phyloP scores from a whole-genome alignment of 2,797 vertebrate genomes.

The Columba guinea region DNA sequence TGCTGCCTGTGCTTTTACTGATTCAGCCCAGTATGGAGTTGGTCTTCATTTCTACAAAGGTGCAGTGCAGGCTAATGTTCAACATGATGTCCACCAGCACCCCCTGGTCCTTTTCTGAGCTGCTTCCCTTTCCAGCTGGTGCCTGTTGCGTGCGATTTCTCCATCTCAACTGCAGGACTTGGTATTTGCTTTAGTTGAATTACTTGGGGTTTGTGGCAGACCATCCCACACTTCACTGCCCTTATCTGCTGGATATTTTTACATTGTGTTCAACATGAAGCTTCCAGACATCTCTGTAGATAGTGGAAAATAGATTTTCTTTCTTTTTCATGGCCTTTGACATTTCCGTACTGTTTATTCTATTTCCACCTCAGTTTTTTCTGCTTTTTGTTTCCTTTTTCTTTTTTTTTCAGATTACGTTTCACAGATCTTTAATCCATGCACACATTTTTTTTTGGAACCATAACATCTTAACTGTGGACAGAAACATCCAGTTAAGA shows the following conservation, averaged over 20 bases:
- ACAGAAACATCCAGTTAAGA: neutral
- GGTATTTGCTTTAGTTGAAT: neutral
- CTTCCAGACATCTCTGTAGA: neutral
- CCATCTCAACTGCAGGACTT: neutral
- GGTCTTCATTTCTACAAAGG: neutral
- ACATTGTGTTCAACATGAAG: neutral
- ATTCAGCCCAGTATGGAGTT: neutral
- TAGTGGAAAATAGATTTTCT: neutral
- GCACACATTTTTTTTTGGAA: neutral
- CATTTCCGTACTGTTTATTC: neutral
- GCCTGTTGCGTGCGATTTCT: neutral
- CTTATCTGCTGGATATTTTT: neutral
- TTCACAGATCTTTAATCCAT: neutral
- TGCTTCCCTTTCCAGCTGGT: neutral
- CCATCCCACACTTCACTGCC: neutral
- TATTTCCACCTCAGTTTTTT: neutral
- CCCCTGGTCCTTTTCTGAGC: neutral
- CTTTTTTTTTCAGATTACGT: neutral
- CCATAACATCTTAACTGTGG: neutral
- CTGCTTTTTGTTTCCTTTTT: neutral
- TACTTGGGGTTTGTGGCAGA: neutral
- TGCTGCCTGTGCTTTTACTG: neutral
- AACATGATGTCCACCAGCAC: fast-evolving
- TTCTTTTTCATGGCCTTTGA: neutral
- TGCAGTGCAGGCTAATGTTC: neutral